Evolutionary conservation across 2,888 invertebrate genomes (phyloP).

Genomic region (Drosophila stalkeri): DNA sequence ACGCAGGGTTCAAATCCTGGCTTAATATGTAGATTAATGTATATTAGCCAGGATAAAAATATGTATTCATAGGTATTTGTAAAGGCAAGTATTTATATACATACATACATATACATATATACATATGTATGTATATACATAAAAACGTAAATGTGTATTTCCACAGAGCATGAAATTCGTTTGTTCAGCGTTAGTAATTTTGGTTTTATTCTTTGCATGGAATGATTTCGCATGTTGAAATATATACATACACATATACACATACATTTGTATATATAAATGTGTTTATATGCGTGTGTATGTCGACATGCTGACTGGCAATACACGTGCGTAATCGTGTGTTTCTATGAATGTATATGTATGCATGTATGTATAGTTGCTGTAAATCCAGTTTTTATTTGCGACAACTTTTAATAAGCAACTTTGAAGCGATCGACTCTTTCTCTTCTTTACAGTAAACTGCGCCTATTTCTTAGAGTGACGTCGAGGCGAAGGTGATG

Average conservation of each 20-base stretch:
- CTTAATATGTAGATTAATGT: neutral
- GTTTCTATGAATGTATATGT: neutral
- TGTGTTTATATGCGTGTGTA: neutral
- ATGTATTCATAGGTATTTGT: too few species aligned
- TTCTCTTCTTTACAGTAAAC: conserved; percentile 29
- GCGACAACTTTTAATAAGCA: conserved; percentile 39
- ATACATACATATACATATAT: neutral
- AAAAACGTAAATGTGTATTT: neutral
- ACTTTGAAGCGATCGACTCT: conserved; percentile 31
- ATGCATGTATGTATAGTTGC: neutral
- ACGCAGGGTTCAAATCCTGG: too few species aligned
- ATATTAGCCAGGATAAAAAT: neutral
- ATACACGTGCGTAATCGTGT: neutral
- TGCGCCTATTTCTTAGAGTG: conserved; percentile 15
- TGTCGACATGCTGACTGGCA: neutral
- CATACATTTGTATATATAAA: neutral
- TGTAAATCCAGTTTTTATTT: conserved; percentile 59
- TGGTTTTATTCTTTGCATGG: conserved; percentile 32
- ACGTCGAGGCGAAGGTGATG: conserved; percentile 26
- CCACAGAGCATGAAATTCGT: conserved; percentile 31
- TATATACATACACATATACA: neutral
- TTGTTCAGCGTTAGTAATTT: neutral
- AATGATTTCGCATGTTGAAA: conserved; percentile 38
- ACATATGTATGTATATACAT: neutral
- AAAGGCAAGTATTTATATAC: too few species aligned